These are phyloP conservation scores for Cossypha polioptera DNA, from an alignment of 2,797 vertebrate species.

Conservation along the genomic window DNA sequence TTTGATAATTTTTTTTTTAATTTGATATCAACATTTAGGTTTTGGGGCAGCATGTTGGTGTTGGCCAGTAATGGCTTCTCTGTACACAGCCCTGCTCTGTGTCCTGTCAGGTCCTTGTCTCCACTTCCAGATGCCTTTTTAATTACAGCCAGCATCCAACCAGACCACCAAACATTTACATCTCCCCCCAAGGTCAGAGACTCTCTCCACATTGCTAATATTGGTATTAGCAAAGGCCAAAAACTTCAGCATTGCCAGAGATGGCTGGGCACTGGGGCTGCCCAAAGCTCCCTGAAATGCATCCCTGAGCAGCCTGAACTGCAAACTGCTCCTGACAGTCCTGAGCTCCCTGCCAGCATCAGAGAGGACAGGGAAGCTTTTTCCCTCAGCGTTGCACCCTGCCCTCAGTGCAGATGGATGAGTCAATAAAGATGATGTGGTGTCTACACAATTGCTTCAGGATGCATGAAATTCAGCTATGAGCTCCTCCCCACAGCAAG, in stretches of 20 bases:
- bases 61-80: neutral
- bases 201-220: neutral
- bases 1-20: neutral
- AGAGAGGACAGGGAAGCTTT: neutral
- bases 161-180: neutral
- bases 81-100: neutral
- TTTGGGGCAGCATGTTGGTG: neutral
- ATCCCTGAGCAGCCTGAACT: neutral
- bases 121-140: neutral
- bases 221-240: neutral
- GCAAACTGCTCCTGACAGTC: neutral
- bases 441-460: conserved; percentile 24
- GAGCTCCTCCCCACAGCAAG: conserved; percentile 13
- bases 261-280: neutral
- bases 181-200: neutral
- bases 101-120: neutral
- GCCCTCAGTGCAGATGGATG: neutral
- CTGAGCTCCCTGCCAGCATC: neutral
- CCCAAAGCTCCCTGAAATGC: neutral
- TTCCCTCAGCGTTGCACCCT: neutral
- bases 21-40: neutral
- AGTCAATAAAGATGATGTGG: neutral
- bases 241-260: neutral
- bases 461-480: conserved; percentile 45
- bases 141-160: neutral